Percentiles rank a stretch among this genome's conserved stretches.
phyloP scores from a whole-genome alignment of 1,140 invertebrate genomes.

The Bathynomus jamesi region DNA sequence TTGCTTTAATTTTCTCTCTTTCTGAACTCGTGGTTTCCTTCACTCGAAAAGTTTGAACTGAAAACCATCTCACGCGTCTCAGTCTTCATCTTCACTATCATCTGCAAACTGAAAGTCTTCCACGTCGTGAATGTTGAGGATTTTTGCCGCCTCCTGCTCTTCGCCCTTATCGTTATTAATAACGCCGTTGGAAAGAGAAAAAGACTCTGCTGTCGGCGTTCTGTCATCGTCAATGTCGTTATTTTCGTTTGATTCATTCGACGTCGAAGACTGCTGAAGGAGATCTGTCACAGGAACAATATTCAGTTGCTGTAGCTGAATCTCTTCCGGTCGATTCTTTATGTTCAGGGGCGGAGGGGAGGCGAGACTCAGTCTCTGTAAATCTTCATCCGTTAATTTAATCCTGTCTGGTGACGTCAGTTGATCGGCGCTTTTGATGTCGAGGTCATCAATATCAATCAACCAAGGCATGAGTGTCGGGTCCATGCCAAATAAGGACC shows the following conservation, averaged over 20 bases:
- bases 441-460: neutral
- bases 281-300: neutral
- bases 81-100: neutral
- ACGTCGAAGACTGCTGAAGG: neutral
- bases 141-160: neutral
- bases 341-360: neutral
- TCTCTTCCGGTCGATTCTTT: neutral
- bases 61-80: no score
- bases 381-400: neutral
- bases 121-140: neutral
- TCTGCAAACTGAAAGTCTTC: neutral
- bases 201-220: neutral
- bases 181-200: neutral
- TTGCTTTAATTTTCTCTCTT: no score
- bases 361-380: neutral
- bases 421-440: neutral
- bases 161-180: neutral
- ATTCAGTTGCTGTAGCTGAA: neutral
- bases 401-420: neutral
- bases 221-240: neutral
- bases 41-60: no score
- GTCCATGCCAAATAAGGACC: slow-evolving; percentile 74
- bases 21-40: no score
- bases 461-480: slow-evolving; percentile 79
- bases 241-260: neutral